Evolutionary conservation across 1,140 invertebrate genomes (phyloP).

Genomic region (Dinothrombium tinctorium): DNA sequence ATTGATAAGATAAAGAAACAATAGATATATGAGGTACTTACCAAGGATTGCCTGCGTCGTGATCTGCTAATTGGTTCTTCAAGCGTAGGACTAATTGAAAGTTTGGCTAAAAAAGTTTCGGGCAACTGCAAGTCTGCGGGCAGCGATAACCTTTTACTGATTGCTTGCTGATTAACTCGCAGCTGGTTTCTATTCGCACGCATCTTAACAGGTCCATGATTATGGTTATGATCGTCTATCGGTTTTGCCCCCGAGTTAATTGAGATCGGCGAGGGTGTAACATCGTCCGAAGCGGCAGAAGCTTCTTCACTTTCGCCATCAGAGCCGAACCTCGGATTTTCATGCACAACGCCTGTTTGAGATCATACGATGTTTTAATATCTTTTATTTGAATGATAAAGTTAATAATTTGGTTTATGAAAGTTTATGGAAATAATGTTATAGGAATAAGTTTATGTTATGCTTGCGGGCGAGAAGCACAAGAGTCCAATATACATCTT

Average conservation of each 20-base stretch:
- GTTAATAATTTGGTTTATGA: too few species aligned
- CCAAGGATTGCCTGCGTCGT: constrained; percentile 31
- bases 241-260: too few species aligned
- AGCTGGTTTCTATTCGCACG: neutral
- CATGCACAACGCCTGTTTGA: too few species aligned
- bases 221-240: neutral
- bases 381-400: too few species aligned
- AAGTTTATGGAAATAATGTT: too few species aligned
- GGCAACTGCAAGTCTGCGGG: constrained; percentile 38
- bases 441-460: too few species aligned
- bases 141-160: constrained; percentile 36
- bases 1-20: constrained; percentile 6
- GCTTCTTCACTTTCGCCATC: constrained; percentile 35
- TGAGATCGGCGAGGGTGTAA: constrained; percentile 12
- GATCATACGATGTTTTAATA: too few species aligned
- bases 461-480: too few species aligned
- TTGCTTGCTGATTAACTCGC: constrained; percentile 12
- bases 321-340: constrained; percentile 30
- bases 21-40: constrained; percentile 14
- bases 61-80: constrained; percentile 29
- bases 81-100: too few species aligned
- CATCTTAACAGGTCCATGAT: neutral
- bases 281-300: constrained; percentile 30
- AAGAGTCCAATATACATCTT: too few species aligned
- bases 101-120: constrained; percentile 32